These are phyloP conservation scores for Patagioenas fasciata DNA, from an alignment of 2,113 vertebrate species.

Conservation along the genomic window DNA sequence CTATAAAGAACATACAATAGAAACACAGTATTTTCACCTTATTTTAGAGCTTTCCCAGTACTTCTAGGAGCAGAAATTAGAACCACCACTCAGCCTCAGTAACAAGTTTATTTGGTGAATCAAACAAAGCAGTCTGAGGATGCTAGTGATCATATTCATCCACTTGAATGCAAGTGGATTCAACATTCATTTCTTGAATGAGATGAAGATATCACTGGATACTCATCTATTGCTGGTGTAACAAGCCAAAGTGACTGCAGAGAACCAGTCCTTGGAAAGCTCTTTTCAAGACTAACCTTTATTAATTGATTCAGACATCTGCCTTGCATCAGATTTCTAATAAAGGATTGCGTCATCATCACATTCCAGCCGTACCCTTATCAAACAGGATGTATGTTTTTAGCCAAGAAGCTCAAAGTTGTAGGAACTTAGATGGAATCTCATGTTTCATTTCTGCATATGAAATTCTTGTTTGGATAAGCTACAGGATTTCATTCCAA, in stretches of 20 bases:
- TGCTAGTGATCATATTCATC: constrained; percentile 24
- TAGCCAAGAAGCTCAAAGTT: constrained; percentile 26
- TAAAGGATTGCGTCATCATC: background rate
- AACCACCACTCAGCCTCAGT: background rate
- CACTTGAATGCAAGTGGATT: constrained; percentile 20
- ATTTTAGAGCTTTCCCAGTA: background rate
- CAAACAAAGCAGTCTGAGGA: constrained; percentile 19
- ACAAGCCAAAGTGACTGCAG: background rate
- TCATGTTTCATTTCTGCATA: constrained; percentile 1
- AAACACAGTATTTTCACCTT: background rate
- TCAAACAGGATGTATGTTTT: background rate
- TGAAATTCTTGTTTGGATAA: constrained; percentile 32
- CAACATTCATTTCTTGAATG: constrained; percentile 2
- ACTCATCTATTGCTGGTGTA: background rate
- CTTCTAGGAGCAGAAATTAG: background rate
- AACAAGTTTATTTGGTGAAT: background rate
- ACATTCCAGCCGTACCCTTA: constrained; percentile 8
- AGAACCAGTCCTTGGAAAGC: background rate
- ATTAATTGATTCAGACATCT: constrained; percentile 5
- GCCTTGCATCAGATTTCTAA: constrained; percentile 18
- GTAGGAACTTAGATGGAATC: background rate
- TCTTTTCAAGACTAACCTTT: background rate
- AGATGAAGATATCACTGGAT: constrained; percentile 36
- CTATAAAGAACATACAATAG: background rate
- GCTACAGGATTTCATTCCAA: background rate